These are phyloP conservation scores for Anoncus sp. DNA, from an alignment of 2,888 invertebrate species.

Conservation along the genomic window DNA sequence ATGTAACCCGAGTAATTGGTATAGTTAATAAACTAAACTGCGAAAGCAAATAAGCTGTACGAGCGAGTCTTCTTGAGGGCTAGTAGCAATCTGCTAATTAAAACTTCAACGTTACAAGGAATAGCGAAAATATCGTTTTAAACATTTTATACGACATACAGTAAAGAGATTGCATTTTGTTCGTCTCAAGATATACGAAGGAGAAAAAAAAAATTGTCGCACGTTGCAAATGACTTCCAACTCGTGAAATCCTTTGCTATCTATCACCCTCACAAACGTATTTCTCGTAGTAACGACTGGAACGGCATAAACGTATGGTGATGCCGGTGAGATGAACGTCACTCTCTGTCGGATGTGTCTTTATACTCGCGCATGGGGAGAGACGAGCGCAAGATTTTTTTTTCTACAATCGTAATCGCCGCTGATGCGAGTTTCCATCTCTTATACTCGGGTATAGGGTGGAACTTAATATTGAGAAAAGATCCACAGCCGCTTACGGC, in stretches of 20 bases:
- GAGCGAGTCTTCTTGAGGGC: not conserved
- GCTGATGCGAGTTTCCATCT: conserved; percentile 52
- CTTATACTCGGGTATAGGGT: conserved; percentile 56
- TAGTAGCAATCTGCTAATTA: conserved; percentile 43
- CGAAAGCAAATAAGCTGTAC: conserved; percentile 33
- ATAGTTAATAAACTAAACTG: conserved; percentile 57
- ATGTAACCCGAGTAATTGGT: conserved; percentile 61
- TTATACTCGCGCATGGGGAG: conserved; percentile 19
- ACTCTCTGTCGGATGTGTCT: conserved; percentile 52
- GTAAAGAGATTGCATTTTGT: conserved; percentile 33
- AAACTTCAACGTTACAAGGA: not conserved
- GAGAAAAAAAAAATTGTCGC: not conserved
- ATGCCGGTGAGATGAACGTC: conserved; percentile 37
- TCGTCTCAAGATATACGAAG: conserved; percentile 2
- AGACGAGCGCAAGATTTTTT: conserved; percentile 52
- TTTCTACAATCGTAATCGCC: conserved; percentile 61
- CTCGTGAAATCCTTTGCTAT: conserved; percentile 50
- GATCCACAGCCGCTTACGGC: conserved; percentile 62
- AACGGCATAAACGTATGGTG: conserved; percentile 60
- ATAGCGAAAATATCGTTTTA: conserved; percentile 18
- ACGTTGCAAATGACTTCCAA: conserved; percentile 28
- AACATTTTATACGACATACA: not conserved
- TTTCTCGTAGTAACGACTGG: conserved; percentile 46
- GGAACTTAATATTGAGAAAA: conserved; percentile 69
- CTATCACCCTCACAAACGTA: conserved; percentile 45